Percentiles rank a stretch among this genome's conserved stretches.
Conservation (phyloP, 1,140 invertebrate genomes). For the Diabrotica undecimpunctata region DNA sequence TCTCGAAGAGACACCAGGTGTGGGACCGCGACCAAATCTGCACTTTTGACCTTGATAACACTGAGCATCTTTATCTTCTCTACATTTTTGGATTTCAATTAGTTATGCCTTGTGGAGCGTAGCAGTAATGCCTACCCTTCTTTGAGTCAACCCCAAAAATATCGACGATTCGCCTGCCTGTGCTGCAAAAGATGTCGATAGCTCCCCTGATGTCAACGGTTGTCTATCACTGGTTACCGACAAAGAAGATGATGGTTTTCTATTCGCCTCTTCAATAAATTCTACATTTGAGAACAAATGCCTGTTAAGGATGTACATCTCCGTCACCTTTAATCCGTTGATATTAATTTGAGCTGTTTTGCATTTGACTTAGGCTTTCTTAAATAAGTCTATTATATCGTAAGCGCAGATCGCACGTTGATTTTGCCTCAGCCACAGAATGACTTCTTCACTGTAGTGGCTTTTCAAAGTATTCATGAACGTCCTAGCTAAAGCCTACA, state of each 20-base stretch:
- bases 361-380: constrained; percentile 20
- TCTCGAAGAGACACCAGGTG: too few species aligned
- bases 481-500: constrained; percentile 45
- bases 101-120: too few species aligned
- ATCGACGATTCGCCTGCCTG: too few species aligned
- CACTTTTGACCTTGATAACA: too few species aligned
- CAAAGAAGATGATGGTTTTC: background rate
- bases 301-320: constrained; percentile 19
- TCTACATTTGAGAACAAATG: constrained; percentile 26
- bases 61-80: too few species aligned
- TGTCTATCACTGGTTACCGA: background rate
- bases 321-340: constrained; percentile 33
- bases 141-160: too few species aligned
- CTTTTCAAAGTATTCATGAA: constrained; percentile 35
- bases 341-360: constrained; percentile 17
- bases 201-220: background rate
- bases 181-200: background rate
- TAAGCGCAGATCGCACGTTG: too few species aligned
- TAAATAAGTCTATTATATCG: background rate
- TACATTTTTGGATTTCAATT: too few species aligned
- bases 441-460: constrained; percentile 31
- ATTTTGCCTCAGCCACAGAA: constrained; percentile 21
- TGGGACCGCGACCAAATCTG: too few species aligned
- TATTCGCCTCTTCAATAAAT: constrained; percentile 19
- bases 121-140: too few species aligned